Conservation (phyloP, 2,797 vertebrate species). For the Karalla daura region DNA sequence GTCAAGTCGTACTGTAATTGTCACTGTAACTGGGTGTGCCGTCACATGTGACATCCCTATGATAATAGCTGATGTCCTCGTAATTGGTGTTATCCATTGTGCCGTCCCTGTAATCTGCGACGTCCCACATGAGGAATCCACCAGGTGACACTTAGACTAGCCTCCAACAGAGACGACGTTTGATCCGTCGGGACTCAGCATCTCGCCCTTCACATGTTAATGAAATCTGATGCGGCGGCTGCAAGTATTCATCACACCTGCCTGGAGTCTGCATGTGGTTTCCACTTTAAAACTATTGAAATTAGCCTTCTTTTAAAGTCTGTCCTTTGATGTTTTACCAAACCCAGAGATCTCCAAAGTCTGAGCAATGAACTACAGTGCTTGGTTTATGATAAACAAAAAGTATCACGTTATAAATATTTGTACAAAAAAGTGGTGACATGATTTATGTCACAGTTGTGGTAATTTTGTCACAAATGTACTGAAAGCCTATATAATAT, state of each 20-base stretch:
- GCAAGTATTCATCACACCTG: conserved; percentile 56
- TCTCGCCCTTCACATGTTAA: conserved; percentile 53
- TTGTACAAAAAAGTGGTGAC: not conserved
- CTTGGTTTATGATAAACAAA: too few relatives aligned
- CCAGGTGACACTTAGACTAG: conserved; percentile 49
- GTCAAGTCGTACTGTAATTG: conserved; percentile 51
- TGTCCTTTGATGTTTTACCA: conserved; percentile 41
- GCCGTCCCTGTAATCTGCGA: conserved; percentile 55
- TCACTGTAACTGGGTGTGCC: conserved; percentile 43
- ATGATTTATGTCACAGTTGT: not conserved
- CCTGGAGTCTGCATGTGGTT: conserved; percentile 27
- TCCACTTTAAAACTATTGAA: conserved; percentile 57
- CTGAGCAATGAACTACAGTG: not conserved
- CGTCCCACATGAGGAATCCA: conserved; percentile 16
- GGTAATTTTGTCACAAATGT: conserved; percentile 2
- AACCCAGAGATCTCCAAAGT: not conserved
- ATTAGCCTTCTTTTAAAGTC: conserved; percentile 36
- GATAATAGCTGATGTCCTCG: conserved; percentile 56
- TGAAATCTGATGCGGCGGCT: conserved; percentile 33
- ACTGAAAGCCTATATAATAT: not conserved
- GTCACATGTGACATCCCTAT: conserved; percentile 50
- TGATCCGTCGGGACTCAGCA: conserved; percentile 43
- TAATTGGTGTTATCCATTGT: conserved; percentile 66
- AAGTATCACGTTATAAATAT: conserved; percentile 8
- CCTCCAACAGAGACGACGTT: conserved; percentile 46